Evolutionary conservation across 2,113 vertebrate genomes (phyloP), one percentile per base, ranked within the genome.

Genomic region (Oncorhynchus tshawytscha): DNA sequence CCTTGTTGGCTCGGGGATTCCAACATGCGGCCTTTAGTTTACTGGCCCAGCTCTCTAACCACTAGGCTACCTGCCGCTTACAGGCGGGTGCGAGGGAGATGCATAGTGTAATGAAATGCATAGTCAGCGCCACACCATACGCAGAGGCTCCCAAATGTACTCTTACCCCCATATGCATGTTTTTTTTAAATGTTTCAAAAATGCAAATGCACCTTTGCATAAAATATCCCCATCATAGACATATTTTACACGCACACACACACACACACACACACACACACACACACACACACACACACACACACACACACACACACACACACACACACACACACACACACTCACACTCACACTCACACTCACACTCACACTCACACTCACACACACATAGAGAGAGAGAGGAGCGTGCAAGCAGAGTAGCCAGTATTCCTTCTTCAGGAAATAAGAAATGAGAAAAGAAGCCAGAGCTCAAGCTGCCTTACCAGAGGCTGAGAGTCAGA

Each of bases 51-150:
- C 9, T 0, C 9, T 45, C 39, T 45, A 11, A 45, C 39, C 39
- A 12, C 39, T 45, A 45, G 39, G 39, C 39, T 45, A 45, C 39
- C 39, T 45, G 39, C 39, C 39, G 8, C 39, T 45, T 9, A 45
- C 8, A 45, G 74, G 24, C 49, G 27, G 77, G 6, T 49, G 67
- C 1, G 29, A 82, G 84, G 67, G 67, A 80, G 13, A 18, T 3
- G 75, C 84, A 86, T 45, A 85, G 77, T 71, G 48, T 68, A 68
- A 45, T 45, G 18, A 71, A 49, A 90, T 81, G 27, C 39, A 49
- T 65, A 5, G 31, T 34, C 31, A 34, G 31, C 31, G 6, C 31
- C 68, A 11, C 27, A 34, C 29, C 9, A 45, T 45, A 45, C 39
- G 0, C 39, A 45, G 39, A 62, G 7, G 8, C 59, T 7, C 20